Conservation (phyloP, 2,888 invertebrate genomes). For the Thecophora atra region DNA sequence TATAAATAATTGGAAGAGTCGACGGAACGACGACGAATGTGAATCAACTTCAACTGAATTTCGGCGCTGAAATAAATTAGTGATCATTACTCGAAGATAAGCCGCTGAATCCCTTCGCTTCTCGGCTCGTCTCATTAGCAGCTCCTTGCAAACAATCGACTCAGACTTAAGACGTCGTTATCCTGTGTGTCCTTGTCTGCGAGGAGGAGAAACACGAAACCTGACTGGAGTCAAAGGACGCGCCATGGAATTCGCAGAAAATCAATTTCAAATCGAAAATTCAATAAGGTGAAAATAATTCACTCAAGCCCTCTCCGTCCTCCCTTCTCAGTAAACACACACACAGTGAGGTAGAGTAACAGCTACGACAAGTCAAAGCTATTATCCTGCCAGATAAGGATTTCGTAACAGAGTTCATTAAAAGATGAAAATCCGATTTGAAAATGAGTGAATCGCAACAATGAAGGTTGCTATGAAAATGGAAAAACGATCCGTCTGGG, state of each 20-base stretch:
- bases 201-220: too few species aligned
- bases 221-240: too few species aligned
- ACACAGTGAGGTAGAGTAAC: constrained; percentile 9
- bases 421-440: constrained; percentile 62
- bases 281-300: constrained; percentile 47
- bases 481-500: not conserved
- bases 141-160: constrained; percentile 17
- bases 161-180: not conserved
- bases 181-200: constrained; percentile 2
- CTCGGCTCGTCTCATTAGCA: constrained; percentile 18
- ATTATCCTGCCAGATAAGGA: constrained; percentile 54
- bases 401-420: constrained; percentile 57
- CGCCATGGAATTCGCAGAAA: constrained; percentile 47
- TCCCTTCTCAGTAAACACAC: too few species aligned
- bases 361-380: constrained; percentile 22
- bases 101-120: too few species aligned
- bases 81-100: not conserved
- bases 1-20: too few species aligned
- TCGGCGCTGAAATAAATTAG: not conserved
- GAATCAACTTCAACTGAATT: not conserved
- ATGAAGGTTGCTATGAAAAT: constrained; percentile 37
- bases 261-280: constrained; percentile 56
- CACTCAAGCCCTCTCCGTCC: too few species aligned
- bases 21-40: too few species aligned
- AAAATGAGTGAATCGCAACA: constrained; percentile 60